A percentile compares a stretch with the other conserved stretches of the same genome.
These are phyloP conservation scores for Nezara viridula DNA, from an alignment of 2,888 invertebrate species.

Conservation along the genomic window DNA sequence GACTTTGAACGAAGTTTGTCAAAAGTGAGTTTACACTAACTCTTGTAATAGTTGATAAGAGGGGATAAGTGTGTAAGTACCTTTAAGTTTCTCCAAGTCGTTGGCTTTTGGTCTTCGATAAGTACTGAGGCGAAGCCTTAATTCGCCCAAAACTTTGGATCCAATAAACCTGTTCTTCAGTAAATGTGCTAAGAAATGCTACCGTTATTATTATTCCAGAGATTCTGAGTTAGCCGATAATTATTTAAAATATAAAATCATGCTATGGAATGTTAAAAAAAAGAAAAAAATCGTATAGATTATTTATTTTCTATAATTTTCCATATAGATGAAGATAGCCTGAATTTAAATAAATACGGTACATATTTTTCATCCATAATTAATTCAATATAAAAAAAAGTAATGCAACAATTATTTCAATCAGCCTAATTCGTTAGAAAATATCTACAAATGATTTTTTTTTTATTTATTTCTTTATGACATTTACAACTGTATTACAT, in stretches of 20 bases:
- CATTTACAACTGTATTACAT: too few relatives aligned
- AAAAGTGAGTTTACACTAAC: conserved; percentile 22
- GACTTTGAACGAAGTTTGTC: conserved; percentile 6
- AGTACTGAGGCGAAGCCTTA: conserved; percentile 16
- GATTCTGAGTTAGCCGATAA: neutral
- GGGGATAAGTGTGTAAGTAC: conserved; percentile 28
- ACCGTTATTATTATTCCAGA: neutral
- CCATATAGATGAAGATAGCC: neutral
- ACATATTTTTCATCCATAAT: too few relatives aligned
- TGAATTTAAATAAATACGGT: too few relatives aligned
- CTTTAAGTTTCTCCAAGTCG: conserved; percentile 12
- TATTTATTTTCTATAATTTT: neutral
- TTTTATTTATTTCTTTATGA: too few relatives aligned
- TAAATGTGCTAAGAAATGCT: neutral
- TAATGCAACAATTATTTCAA: too few relatives aligned
- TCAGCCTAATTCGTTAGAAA: too few relatives aligned
- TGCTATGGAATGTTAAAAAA: neutral
- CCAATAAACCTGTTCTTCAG: conserved; percentile 1
- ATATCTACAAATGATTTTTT: too few relatives aligned
- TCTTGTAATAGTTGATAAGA: conserved; percentile 8
- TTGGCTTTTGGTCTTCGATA: conserved; percentile 28
- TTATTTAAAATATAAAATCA: neutral
- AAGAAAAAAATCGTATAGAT: neutral
- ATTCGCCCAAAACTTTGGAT: neutral
- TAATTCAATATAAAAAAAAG: too few relatives aligned